Conservation (phyloP, 2,888 invertebrate genomes). For the Xylota sylvarum region DNA sequence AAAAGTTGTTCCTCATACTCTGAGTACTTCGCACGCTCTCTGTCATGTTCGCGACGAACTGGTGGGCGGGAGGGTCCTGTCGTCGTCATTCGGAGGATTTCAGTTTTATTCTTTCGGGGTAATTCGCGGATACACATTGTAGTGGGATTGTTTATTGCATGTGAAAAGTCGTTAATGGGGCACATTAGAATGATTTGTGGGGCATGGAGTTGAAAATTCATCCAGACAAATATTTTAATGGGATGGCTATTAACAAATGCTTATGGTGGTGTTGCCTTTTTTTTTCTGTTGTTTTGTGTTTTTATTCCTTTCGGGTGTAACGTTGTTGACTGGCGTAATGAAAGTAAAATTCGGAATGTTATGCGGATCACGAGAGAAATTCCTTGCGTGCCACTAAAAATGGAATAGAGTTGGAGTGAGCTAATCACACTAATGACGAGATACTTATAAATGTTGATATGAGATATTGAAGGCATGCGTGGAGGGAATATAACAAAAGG, state of each 20-base stretch:
- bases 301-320: conserved; percentile 30
- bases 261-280: conserved; percentile 42
- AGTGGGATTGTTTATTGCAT: conserved; percentile 76
- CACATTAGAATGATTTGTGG: conserved; percentile 76
- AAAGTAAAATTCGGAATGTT: conserved; percentile 40
- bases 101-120: conserved; percentile 46
- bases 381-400: conserved; percentile 24
- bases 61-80: not conserved
- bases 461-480: not conserved
- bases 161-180: conserved; percentile 73
- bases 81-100: not conserved
- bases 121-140: conserved; percentile 70
- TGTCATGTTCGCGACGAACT: conserved; percentile 17
- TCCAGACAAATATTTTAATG: conserved; percentile 74
- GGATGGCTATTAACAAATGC: conserved; percentile 71
- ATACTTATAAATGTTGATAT: conserved; percentile 1
- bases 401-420: not conserved
- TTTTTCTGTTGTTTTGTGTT: not conserved
- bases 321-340: conserved; percentile 33
- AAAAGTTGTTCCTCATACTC: conserved; percentile 43
- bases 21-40: conserved; percentile 39
- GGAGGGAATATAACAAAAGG: not conserved
- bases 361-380: conserved; percentile 30
- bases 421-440: conserved; percentile 29
- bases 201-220: conserved; percentile 69